Percentiles rank a stretch among this genome's conserved stretches.
These are phyloP conservation scores for Porites evermanni DNA, from an alignment of 92 coral and sea anemone genomes.

Conservation along the genomic window DNA sequence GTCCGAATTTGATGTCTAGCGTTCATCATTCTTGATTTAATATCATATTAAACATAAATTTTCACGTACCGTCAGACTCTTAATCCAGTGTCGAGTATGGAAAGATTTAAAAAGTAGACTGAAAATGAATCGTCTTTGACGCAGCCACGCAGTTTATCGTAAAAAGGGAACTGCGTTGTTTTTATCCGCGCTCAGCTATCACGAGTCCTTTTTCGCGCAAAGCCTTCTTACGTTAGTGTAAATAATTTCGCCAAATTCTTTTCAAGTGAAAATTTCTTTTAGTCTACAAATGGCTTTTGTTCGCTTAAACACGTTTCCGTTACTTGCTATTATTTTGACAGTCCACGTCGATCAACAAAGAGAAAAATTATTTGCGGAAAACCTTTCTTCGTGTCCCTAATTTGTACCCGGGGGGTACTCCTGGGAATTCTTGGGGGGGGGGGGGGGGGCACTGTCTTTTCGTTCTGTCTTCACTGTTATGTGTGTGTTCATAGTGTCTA, in stretches of 20 bases:
- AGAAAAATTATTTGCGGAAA: not conserved
- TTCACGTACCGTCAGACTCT: not conserved
- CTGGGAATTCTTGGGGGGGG: not conserved
- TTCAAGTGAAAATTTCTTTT: not conserved
- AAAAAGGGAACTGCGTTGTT: not conserved
- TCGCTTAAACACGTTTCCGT: slow-evolving; percentile 36
- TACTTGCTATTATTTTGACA: not conserved
- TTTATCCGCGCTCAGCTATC: slow-evolving; percentile 1
- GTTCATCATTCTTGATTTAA: not conserved
- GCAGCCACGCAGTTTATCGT: not conserved
- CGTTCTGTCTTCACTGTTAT: too few species aligned
- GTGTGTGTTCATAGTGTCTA: too few species aligned
- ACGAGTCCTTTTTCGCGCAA: slow-evolving; percentile 16
- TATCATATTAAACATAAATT: not conserved
- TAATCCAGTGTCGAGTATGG: not conserved
- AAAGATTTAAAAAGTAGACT: not conserved
- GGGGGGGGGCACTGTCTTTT: too few species aligned
- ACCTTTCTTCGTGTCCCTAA: not conserved
- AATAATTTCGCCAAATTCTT: not conserved
- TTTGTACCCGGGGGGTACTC: not conserved
- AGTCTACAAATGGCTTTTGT: slow-evolving; percentile 41
- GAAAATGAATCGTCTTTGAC: not conserved
- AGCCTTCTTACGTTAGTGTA: slow-evolving; percentile 15
- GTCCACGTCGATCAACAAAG: slow-evolving; percentile 29
- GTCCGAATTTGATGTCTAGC: not conserved